A percentile compares a stretch with the other conserved stretches of the same genome.
Conservation (phyloP, 2,797 vertebrate species). For the Saxicola maurus region DNA sequence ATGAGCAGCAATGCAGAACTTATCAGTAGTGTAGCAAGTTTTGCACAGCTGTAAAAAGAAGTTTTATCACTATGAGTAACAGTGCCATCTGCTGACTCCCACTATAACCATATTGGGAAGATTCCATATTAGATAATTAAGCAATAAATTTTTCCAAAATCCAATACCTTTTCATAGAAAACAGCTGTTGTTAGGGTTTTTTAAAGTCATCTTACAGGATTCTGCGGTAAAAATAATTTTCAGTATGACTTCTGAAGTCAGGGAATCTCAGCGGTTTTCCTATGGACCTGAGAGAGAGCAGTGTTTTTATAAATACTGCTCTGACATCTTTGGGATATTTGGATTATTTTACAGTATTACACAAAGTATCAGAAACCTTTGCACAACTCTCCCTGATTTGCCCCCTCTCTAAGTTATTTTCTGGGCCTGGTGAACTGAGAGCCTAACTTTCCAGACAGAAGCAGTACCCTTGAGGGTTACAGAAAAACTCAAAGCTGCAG, state of each 20-base stretch:
- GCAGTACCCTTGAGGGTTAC: background rate
- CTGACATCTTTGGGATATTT: background rate
- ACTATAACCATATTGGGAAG: conserved; percentile 22
- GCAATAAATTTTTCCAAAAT: conserved; percentile 47
- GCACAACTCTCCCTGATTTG: background rate
- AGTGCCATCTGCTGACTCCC: conserved; percentile 63
- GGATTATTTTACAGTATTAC: background rate
- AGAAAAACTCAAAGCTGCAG: background rate
- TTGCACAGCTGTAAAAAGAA: conserved; percentile 32
- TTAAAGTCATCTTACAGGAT: background rate
- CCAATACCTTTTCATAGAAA: conserved; percentile 17
- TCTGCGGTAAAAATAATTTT: background rate
- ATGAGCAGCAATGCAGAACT: conserved; percentile 14
- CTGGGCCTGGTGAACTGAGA: background rate
- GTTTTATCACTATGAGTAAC: conserved; percentile 53
- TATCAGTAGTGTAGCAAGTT: background rate
- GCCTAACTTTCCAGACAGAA: background rate
- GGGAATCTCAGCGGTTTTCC: background rate
- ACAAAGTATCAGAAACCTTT: background rate
- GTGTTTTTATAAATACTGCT: conserved; percentile 1
- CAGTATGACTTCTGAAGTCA: background rate
- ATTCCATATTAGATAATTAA: conserved; percentile 41
- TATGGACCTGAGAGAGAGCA: background rate
- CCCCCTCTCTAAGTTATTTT: background rate
- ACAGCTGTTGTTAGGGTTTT: background rate